Evolutionary conservation across 2,113 vertebrate species (phyloP).

Genomic region (Patagioenas fasciata): DNA sequence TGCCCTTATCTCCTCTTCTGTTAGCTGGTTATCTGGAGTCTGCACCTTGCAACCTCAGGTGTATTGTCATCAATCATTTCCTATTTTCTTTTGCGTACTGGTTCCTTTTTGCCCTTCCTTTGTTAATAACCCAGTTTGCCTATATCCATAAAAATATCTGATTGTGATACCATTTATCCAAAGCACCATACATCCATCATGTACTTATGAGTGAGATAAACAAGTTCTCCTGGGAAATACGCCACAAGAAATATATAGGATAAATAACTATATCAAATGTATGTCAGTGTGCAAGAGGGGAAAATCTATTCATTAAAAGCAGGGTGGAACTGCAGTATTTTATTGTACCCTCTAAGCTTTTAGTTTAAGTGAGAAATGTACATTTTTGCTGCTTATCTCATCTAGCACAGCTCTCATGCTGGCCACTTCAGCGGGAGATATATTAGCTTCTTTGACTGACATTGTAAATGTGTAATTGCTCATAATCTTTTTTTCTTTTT

Average conservation of each 20-base stretch:
- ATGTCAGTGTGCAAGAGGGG: conserved; percentile 54
- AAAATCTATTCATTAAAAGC: conserved; percentile 71
- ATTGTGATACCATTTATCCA: conserved; percentile 70
- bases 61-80: conserved; percentile 72
- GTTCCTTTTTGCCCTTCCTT: conserved; percentile 58
- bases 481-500: background rate
- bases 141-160: conserved; percentile 75
- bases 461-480: conserved; percentile 44
- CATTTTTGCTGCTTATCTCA: conserved; percentile 68
- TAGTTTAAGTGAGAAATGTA: conserved; percentile 66
- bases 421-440: conserved; percentile 47
- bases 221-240: conserved; percentile 70
- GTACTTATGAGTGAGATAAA: conserved; percentile 57
- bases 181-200: conserved; percentile 70
- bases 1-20: conserved; percentile 31
- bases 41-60: conserved; percentile 75
- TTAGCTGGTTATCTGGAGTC: conserved; percentile 67
- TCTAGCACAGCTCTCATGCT: conserved; percentile 9
- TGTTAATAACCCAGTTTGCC: conserved; percentile 76
- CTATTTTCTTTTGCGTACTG: conserved; percentile 41
- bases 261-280: conserved; percentile 72
- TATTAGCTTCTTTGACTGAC: conserved; percentile 50
- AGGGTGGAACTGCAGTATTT: conserved; percentile 45
- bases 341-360: conserved; percentile 69
- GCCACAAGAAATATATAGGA: conserved; percentile 69